A percentile compares a stretch with the other conserved stretches of the same genome.
Evolutionary conservation across 2,888 invertebrate genomes (phyloP).

Genomic region (Idaea aversata): DNA sequence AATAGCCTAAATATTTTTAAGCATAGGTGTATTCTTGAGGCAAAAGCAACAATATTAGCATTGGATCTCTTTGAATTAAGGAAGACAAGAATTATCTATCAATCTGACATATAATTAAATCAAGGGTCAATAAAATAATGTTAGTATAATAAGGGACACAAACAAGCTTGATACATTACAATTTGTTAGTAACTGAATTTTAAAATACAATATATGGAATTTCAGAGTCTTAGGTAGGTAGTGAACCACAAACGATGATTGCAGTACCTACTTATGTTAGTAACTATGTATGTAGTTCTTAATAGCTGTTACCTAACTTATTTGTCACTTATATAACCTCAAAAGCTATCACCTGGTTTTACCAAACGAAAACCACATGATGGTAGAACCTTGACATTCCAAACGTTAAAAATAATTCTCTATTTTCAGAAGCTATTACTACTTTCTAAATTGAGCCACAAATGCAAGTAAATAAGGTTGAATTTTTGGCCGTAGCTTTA

Average conservation of each 20-base stretch:
- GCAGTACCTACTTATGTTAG: not conserved
- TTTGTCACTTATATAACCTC: constrained; percentile 23
- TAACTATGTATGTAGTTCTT: not conserved
- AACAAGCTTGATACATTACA: no score
- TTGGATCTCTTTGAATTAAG: no score
- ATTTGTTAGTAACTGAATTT: no score
- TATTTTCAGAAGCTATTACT: constrained; percentile 55
- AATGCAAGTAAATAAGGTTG: constrained; percentile 42
- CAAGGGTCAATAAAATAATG: no score
- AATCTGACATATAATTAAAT: no score
- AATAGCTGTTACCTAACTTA: not conserved
- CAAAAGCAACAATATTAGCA: no score
- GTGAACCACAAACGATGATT: not conserved
- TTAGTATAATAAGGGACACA: no score
- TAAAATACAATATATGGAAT: no score
- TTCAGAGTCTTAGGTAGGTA: not conserved
- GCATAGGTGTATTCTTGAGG: no score
- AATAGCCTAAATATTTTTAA: no score
- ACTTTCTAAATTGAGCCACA: constrained; percentile 49
- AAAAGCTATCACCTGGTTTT: constrained; percentile 62
- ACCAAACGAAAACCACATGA: constrained; percentile 67
- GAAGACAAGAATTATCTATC: no score
- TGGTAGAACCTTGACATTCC: constrained; percentile 77
- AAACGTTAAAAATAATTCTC: constrained; percentile 75
- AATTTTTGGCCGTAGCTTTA: constrained; percentile 31